A percentile compares a stretch with the other conserved stretches of the same genome.
These are phyloP conservation scores for Clarias laeviceps DNA, from an alignment of 2,797 vertebrate species.

Conservation along the genomic window DNA sequence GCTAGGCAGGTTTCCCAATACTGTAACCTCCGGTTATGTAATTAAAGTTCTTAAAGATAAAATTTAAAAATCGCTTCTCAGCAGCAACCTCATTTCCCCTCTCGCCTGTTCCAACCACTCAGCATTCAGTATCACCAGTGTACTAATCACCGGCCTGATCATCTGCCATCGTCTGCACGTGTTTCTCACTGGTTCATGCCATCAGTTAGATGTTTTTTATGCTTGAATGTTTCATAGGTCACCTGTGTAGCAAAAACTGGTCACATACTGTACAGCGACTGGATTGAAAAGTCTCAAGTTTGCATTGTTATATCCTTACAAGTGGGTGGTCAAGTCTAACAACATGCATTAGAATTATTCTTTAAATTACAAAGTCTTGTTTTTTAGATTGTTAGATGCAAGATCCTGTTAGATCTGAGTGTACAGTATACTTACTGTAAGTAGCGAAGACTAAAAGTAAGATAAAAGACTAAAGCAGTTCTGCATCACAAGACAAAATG, in stretches of 20 bases:
- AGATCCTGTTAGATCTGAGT: not conserved
- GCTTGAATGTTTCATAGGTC: no score
- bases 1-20: not conserved
- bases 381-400: not conserved
- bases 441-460: not conserved
- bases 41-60: not conserved
- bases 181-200: no score
- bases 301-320: not conserved
- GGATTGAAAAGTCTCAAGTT: not conserved
- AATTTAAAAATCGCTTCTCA: no score
- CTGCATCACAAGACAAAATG: not conserved
- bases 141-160: no score
- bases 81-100: no score
- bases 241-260: no score
- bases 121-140: no score
- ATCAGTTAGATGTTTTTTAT: no score
- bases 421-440: not conserved
- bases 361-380: not conserved
- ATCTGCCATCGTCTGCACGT: no score
- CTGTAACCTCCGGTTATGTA: not conserved
- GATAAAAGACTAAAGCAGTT: not conserved
- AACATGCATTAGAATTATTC: not conserved
- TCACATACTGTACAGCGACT: no score
- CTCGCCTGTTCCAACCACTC: no score
- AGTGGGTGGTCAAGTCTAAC: no score